Percentiles rank a stretch among this genome's conserved stretches.
Conservation (phyloP, 2,888 invertebrate species). For the Drosophila neotestacea region DNA sequence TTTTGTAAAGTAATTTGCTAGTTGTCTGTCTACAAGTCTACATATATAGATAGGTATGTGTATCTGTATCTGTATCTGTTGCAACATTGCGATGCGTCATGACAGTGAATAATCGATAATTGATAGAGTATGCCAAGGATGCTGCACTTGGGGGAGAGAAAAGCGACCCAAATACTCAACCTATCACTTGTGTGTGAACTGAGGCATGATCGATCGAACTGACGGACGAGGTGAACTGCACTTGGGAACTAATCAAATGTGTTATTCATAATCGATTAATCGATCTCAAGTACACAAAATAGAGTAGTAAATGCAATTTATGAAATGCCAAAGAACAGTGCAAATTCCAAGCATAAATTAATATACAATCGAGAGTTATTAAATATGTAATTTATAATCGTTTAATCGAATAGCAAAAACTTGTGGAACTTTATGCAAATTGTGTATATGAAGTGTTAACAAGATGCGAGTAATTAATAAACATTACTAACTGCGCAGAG, state of each 20-base stretch:
- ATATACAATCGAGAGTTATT: conserved; percentile 4
- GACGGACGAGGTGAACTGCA: conserved; percentile 52
- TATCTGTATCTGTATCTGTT: conserved; percentile 7
- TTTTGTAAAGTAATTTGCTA: conserved; percentile 65
- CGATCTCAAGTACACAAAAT: conserved; percentile 23
- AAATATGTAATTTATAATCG: conserved; percentile 20
- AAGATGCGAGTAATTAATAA: background rate
- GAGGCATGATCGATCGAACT: conserved; percentile 37
- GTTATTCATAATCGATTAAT: conserved; percentile 32
- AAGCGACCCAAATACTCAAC: conserved; percentile 29
- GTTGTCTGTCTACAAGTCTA: conserved; percentile 31
- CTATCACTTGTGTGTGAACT: conserved; percentile 16
- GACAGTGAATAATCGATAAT: conserved; percentile 54
- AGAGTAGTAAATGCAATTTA: background rate
- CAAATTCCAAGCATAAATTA: conserved; percentile 15
- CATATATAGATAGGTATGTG: background rate
- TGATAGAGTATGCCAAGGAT: conserved; percentile 56
- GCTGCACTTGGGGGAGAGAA: conserved; percentile 50
- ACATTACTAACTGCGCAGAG: background rate
- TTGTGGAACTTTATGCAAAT: background rate
- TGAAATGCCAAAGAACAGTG: conserved; percentile 4
- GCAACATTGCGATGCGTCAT: conserved; percentile 56
- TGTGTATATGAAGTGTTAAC: background rate
- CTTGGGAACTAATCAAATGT: conserved; percentile 19
- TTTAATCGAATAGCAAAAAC: conserved; percentile 1